Conservation (phyloP, 2,888 invertebrate genomes). For the Danaus chrysippus region DNA sequence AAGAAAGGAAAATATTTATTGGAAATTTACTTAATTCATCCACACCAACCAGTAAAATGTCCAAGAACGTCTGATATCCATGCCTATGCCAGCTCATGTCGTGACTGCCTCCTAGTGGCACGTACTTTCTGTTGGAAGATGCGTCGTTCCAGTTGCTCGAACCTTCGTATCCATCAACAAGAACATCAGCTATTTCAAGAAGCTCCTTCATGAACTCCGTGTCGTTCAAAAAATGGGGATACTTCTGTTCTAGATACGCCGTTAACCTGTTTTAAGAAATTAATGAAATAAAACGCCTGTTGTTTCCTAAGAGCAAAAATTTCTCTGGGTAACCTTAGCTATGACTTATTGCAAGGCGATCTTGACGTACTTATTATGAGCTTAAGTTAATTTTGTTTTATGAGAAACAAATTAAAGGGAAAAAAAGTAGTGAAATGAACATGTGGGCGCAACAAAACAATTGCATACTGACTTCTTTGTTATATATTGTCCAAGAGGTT, state of each 20-base stretch:
- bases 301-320: too few species aligned
- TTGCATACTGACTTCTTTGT: constrained; percentile 13
- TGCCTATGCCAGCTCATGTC: constrained; percentile 43
- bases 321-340: too few species aligned
- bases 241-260: constrained; percentile 34
- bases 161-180: constrained; percentile 38
- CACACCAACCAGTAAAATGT: constrained; percentile 33
- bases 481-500: constrained; percentile 13
- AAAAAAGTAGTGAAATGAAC: background rate
- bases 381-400: too few species aligned
- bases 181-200: constrained; percentile 36
- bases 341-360: too few species aligned
- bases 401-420: background rate
- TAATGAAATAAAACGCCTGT: background rate
- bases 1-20: background rate
- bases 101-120: constrained; percentile 37
- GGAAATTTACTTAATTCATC: too few species aligned
- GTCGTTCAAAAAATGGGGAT: constrained; percentile 37
- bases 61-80: constrained; percentile 48
- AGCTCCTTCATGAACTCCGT: constrained; percentile 38
- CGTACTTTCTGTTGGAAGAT: constrained; percentile 33
- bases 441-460: background rate
- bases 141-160: constrained; percentile 45
- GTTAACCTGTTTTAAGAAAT: constrained; percentile 33
- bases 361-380: too few species aligned